Evolutionary conservation across 2,113 vertebrate species (phyloP).

Genomic region (human (Homo sapiens)): GRCh38 chr4:31695501-31696000

Average conservation of each 20-base stretch:
- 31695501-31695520: not conserved
- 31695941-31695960: not conserved
- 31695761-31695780: not conserved
- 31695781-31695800: not conserved
- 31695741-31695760: not conserved
- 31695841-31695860: not conserved
- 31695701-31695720: not conserved
- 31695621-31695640: not conserved
- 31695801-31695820: not conserved
- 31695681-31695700: not conserved
- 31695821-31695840: not conserved
- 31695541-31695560: not conserved
- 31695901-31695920: not conserved
- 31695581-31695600: not conserved
- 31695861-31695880: not conserved
- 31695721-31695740: not conserved
- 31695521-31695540: not conserved
- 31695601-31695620: not conserved
- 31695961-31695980: not conserved
- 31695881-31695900: not conserved
- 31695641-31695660: not conserved
- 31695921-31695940: not conserved
- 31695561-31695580: not conserved
- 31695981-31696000: not conserved
- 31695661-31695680: not conserved